These are phyloP conservation scores for Pachycephus smyrnensis DNA, from an alignment of 2,888 invertebrate species.

Conservation along the genomic window DNA sequence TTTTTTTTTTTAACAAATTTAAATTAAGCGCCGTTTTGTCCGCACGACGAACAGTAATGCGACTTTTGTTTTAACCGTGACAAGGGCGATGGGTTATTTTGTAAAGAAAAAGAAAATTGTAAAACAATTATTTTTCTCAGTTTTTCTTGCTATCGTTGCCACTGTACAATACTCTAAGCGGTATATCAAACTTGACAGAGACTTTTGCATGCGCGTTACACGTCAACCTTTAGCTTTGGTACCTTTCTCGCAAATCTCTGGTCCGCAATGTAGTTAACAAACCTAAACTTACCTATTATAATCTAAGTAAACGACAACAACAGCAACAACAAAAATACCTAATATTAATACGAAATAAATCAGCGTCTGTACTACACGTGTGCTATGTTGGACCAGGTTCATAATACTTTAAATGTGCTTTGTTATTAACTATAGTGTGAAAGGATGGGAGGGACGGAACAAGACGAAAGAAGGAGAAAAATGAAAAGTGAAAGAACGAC, in stretches of 20 bases:
- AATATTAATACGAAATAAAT: constrained; percentile 47
- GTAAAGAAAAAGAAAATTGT: background rate
- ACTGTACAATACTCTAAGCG: background rate
- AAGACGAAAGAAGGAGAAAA: background rate
- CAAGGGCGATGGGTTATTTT: background rate
- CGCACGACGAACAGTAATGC: background rate
- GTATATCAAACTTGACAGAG: background rate
- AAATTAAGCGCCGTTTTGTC: background rate
- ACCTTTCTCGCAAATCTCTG: constrained; percentile 47
- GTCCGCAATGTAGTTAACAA: constrained; percentile 41
- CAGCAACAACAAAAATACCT: constrained; percentile 44
- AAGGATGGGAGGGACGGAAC: background rate
- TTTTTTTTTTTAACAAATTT: background rate
- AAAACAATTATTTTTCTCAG: background rate
- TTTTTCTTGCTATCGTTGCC: background rate
- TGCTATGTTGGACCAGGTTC: constrained; percentile 57
- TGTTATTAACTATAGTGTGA: constrained; percentile 38
- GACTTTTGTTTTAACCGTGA: background rate
- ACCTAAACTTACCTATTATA: constrained; percentile 49
- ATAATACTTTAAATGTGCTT: constrained; percentile 49
- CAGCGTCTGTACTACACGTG: constrained; percentile 54
- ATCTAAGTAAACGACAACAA: constrained; percentile 43
- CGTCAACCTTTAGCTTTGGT: background rate
- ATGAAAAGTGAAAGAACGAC: background rate
- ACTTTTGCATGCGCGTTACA: background rate